Conservation (phyloP, 2,888 invertebrate species). For the Abrostola triplasia region DNA sequence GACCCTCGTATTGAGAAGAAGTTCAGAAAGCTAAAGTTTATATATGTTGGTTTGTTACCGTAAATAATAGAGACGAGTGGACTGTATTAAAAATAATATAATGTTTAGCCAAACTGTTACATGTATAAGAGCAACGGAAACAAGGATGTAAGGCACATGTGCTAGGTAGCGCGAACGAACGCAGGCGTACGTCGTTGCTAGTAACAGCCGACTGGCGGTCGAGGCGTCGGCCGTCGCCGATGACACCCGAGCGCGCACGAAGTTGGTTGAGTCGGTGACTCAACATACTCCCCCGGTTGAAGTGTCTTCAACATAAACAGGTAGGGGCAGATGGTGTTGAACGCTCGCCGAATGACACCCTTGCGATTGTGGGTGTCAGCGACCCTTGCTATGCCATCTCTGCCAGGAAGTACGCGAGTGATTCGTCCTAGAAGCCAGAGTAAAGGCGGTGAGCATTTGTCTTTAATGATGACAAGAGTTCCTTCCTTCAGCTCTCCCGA, state of each 20-base stretch:
- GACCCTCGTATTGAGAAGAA: no score
- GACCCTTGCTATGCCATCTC: slow-evolving; percentile 15
- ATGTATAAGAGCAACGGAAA: no score
- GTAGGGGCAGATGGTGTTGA: slow-evolving; percentile 3
- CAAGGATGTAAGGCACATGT: no score
- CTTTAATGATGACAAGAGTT: slow-evolving; percentile 1
- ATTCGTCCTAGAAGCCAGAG: slow-evolving; percentile 16
- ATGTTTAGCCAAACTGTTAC: no score
- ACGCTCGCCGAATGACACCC: slow-evolving; percentile 5
- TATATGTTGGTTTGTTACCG: no score
- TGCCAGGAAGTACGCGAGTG: slow-evolving; percentile 3
- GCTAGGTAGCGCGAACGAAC: no score
- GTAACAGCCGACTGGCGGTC: no score
- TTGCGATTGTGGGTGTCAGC: slow-evolving; percentile 19
- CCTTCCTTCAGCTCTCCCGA: slow-evolving; percentile 12
- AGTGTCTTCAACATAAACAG: slow-evolving; percentile 3
- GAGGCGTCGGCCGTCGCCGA: no score
- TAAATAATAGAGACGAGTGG: no score
- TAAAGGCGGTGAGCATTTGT: slow-evolving; percentile 2
- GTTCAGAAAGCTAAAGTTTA: no score
- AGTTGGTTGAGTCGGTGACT: not conserved
- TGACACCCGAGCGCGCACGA: not conserved
- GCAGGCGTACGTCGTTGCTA: no score
- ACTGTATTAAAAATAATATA: no score
- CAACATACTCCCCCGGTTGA: slow-evolving; percentile 10